A percentile compares a stretch with the other conserved stretches of the same genome.
phyloP scores from a whole-genome alignment of 2,113 vertebrate genomes.

The Paradoxurus hermaphroditus region DNA sequence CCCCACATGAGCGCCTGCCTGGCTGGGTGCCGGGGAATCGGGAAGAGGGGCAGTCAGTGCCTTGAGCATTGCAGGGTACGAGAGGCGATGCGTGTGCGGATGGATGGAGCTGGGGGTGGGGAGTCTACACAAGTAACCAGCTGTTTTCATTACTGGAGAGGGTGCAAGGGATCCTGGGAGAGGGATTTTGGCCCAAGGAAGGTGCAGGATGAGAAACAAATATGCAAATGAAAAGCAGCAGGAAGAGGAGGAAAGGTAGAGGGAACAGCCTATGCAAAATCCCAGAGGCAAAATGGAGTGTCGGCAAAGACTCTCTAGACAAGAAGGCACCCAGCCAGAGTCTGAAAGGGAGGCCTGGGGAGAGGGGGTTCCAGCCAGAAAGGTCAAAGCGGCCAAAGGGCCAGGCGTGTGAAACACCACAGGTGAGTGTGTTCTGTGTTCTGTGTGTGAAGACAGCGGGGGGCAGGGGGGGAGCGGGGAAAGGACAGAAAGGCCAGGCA shows the following conservation, averaged over 20 bases:
- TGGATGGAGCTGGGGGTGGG: not conserved
- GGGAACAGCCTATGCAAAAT: not conserved
- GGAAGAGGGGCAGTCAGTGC: not conserved
- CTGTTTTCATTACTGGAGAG: not conserved
- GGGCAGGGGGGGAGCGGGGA: accelerated
- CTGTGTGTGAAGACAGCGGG: not conserved
- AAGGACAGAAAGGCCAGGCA: not conserved
- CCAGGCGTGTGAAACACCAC: not conserved
- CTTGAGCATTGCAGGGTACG: accelerated
- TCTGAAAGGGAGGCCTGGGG: not conserved
- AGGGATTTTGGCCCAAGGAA: not conserved
- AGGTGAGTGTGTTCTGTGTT: not conserved
- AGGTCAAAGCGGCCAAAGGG: not conserved
- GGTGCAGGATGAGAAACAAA: not conserved
- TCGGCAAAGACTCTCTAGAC: not conserved
- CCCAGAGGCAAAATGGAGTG: not conserved
- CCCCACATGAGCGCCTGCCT: not conserved
- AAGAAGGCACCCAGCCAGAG: not conserved
- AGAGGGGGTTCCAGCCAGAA: not conserved
- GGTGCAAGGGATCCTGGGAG: not conserved
- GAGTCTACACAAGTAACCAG: not conserved
- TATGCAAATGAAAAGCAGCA: not conserved
- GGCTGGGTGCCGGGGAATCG: not conserved
- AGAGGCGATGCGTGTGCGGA: too few relatives aligned
- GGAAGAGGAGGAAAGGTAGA: not conserved